These are phyloP conservation scores for Drosophila glabriapex DNA, from an alignment of 2,888 invertebrate species.

Conservation along the genomic window DNA sequence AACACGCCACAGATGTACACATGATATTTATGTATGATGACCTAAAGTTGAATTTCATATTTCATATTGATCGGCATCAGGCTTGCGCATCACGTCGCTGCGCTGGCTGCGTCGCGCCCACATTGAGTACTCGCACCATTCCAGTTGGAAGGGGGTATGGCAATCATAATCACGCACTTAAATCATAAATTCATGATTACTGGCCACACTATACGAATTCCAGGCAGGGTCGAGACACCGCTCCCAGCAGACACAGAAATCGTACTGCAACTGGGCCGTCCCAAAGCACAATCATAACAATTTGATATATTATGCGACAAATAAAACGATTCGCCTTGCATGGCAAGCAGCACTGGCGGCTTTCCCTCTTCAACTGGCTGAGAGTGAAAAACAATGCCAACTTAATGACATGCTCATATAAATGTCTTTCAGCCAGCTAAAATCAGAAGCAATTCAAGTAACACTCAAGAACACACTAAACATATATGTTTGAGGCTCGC, in stretches of 20 bases:
- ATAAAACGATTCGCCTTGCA: constrained; percentile 43
- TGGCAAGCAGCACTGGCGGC: constrained; percentile 42
- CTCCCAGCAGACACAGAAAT: constrained; percentile 52
- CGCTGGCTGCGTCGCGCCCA: constrained; percentile 42
- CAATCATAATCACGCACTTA: constrained; percentile 73
- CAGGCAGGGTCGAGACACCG: constrained; percentile 62
- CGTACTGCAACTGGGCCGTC: constrained; percentile 34
- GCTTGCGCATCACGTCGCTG: constrained; percentile 61
- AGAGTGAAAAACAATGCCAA: background rate
- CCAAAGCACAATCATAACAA: constrained; percentile 52
- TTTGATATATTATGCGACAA: constrained; percentile 69
- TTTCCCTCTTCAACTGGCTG: constrained; percentile 28
- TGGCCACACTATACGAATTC: constrained; percentile 63
- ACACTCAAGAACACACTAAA: background rate
- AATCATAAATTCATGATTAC: constrained; percentile 81
- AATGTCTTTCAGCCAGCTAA: background rate
- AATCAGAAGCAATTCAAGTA: background rate
- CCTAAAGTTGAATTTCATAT: constrained; percentile 76
- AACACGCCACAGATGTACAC: constrained; percentile 57
- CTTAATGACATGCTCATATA: background rate
- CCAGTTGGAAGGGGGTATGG: constrained; percentile 4
- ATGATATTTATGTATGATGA: constrained; percentile 36
- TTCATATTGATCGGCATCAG: constrained; percentile 61
- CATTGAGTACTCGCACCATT: constrained; percentile 21
- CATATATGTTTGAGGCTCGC: fast-evolving